Percentiles rank a stretch among this genome's conserved stretches.
These are phyloP conservation scores for Ophioninae sp. DNA, from an alignment of 2,888 invertebrate species.

Conservation along the genomic window DNA sequence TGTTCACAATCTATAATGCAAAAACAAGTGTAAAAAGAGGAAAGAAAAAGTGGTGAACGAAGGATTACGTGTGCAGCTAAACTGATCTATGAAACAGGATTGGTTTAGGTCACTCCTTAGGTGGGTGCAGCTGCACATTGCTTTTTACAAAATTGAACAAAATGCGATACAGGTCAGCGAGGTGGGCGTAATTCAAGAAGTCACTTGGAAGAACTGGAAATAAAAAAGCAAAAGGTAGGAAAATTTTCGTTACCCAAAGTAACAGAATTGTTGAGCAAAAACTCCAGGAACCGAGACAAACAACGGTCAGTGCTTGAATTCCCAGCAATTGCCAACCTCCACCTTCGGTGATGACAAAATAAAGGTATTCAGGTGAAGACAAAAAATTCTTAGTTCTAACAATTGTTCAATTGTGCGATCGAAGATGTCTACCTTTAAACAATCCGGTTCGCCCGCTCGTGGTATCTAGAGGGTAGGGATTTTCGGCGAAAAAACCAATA, in stretches of 20 bases:
- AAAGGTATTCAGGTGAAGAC: slow-evolving; percentile 6
- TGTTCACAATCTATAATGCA: slow-evolving; percentile 84
- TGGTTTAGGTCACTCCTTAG: neutral
- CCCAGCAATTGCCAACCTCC: slow-evolving; percentile 95
- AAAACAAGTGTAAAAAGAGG: slow-evolving; percentile 27
- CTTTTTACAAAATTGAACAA: neutral
- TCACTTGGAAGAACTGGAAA: neutral
- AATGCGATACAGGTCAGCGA: neutral
- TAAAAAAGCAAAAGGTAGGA: neutral
- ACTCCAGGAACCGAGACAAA: slow-evolving; percentile 90
- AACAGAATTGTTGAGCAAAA: slow-evolving; percentile 87
- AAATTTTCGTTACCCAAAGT: slow-evolving; percentile 84
- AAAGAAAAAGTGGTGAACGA: neutral
- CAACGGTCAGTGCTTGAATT: slow-evolving; percentile 88
- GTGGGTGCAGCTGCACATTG: neutral
- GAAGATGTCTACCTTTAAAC: slow-evolving; percentile 84
- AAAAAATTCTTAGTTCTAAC: neutral
- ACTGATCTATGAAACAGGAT: neutral
- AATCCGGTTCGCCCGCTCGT: slow-evolving; percentile 90
- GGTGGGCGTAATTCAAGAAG: neutral
- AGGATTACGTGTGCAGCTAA: neutral
- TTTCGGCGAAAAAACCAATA: slow-evolving; percentile 94
- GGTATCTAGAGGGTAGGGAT: slow-evolving; percentile 90
- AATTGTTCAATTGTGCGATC: neutral
- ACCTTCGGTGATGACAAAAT: slow-evolving; percentile 79